These are phyloP conservation scores for Notechis scutatus DNA, from an alignment of 2,113 vertebrate species.

Conservation along the genomic window DNA sequence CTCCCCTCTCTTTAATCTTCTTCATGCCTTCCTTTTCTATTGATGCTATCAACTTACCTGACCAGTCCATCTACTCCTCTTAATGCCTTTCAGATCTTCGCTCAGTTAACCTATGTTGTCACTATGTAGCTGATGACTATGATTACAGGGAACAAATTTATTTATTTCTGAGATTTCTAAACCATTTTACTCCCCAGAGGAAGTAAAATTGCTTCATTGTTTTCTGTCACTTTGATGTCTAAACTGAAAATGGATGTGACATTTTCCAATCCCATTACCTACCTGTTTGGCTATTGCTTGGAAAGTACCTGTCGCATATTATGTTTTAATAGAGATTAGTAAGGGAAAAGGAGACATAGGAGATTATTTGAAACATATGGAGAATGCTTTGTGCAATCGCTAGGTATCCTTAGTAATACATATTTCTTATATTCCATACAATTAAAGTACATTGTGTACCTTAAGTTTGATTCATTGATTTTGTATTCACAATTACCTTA, in stretches of 20 bases:
- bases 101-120: background rate
- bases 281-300: background rate
- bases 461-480: background rate
- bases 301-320: background rate
- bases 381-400: background rate
- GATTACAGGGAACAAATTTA: background rate
- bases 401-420: background rate
- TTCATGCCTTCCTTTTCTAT: background rate
- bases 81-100: background rate
- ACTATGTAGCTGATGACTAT: background rate
- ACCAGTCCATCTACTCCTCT: background rate
- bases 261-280: background rate
- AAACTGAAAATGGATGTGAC: background rate
- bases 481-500: background rate
- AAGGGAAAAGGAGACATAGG: background rate
- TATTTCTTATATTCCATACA: background rate
- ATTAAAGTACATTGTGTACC: background rate
- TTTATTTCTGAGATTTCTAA: background rate
- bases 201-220: background rate
- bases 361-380: background rate
- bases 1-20: background rate
- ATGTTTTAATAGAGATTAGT: conserved; percentile 4
- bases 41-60: background rate
- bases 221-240: background rate
- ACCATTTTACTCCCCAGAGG: background rate